phyloP scores from a whole-genome alignment of 2,797 vertebrate genomes.

The Cygnus olor region DNA sequence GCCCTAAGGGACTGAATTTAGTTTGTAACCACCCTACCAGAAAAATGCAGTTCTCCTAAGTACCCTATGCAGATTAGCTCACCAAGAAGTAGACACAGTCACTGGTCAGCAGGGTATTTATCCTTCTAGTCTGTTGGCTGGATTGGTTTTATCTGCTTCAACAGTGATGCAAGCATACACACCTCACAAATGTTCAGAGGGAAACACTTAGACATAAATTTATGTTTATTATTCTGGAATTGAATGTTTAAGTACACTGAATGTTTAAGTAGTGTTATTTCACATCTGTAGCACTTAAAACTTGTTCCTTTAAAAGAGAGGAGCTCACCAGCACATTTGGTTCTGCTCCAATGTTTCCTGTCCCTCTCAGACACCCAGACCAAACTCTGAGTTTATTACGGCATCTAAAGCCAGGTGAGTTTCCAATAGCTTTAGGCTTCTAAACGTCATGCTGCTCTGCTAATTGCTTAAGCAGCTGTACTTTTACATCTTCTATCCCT shows the following conservation, averaged over 20 bases:
- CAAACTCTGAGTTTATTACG: background rate
- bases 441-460: constrained; percentile 13
- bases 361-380: background rate
- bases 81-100: background rate
- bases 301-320: background rate
- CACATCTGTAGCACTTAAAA: background rate
- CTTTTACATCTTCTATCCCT: background rate
- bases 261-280: background rate
- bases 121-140: background rate
- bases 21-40: background rate
- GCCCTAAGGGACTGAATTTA: background rate
- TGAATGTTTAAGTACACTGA: background rate
- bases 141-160: background rate
- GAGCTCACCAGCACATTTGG: background rate
- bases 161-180: background rate
- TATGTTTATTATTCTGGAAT: background rate
- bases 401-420: constrained; percentile 36
- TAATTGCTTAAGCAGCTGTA: constrained; percentile 57
- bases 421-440: constrained; percentile 50
- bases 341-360: background rate
- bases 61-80: background rate
- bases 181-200: background rate
- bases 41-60: background rate
- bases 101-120: background rate
- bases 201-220: fast-evolving